Evolutionary conservation across 1,140 invertebrate genomes (phyloP), one percentile per base, ranked within the genome.

Genomic region (Meloidogyne exigua): DNA sequence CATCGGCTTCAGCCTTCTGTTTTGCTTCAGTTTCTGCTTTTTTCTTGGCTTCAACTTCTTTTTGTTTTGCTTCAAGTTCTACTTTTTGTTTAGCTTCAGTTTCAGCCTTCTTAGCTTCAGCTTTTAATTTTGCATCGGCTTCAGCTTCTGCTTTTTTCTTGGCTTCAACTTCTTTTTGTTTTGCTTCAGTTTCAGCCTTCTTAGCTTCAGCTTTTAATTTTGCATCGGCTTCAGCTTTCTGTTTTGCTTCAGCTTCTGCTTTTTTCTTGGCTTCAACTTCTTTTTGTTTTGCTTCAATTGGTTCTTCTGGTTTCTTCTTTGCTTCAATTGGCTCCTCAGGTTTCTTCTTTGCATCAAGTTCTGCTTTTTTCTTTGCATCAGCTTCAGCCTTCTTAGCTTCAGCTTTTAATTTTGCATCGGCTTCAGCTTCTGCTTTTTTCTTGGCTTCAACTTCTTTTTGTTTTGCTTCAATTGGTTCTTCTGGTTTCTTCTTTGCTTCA

Each of bases 21-120:
- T 77, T 77, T 15, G 65, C 39, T 32, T 76, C 76, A 49, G 25
- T 25, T 15, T 32, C 28, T 3, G 28, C 28, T 32, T 76, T n/a
- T n/a, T n/a, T n/a, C n/a, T n/a, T n/a, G n/a, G n/a, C n/a, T n/a
- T n/a, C n/a, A n/a, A n/a, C 76, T 15, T 23, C 65, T 9, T 77
- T 76, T 13, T 73, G 13, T 39, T 73, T 76, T 18, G 57, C 49
- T 0, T 11, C 42, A 7, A n/a, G 1, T 57, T 76, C 68, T 1
- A 32, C 69, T 18, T 73, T 68, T 23, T 73, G 4, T 57, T 68
- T 73, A 0, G 2, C 21, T 23, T 21, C 18, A 21, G 57, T 21
- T 15, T 44, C 42, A 2, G 13, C 13, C 7, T 57, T 57, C 49
- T 57, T 57, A 5, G 13, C 18, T n/a, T 57, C 49, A n/a, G 18